phyloP scores from a whole-genome alignment of 2,797 vertebrate species.

The Rallus crepitans region DNA sequence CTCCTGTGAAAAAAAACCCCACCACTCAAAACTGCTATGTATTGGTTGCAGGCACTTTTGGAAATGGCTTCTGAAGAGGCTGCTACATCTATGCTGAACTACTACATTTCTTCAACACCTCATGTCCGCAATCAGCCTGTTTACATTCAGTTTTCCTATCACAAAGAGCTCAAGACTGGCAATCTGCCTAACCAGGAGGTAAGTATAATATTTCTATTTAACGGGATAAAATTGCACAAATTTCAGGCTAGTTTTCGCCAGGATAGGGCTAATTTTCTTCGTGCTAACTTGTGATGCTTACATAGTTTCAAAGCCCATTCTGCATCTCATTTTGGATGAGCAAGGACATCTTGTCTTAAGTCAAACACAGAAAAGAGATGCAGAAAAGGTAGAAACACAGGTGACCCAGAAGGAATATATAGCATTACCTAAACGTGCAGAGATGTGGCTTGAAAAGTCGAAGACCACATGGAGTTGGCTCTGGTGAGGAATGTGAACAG shows the following conservation, averaged over 20 bases:
- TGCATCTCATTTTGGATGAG: background rate
- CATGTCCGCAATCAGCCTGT: slow-evolving; percentile 86
- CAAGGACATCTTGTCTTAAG: background rate
- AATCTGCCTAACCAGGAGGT: slow-evolving; percentile 83
- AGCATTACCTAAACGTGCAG: background rate
- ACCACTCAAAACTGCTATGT: background rate
- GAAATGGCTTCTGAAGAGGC: slow-evolving; percentile 94
- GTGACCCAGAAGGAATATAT: background rate
- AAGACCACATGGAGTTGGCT: background rate
- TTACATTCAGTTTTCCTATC: slow-evolving; percentile 91
- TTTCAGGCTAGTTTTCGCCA: background rate
- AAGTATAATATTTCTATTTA: slow-evolving; percentile 67
- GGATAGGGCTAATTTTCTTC: background rate
- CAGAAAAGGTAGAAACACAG: background rate
- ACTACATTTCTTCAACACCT: slow-evolving; percentile 83
- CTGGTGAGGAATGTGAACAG: background rate
- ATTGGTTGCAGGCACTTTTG: slow-evolving; percentile 87
- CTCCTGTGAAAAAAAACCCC: background rate
- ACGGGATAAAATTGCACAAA: background rate
- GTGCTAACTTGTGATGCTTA: background rate
- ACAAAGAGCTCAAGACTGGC: slow-evolving; percentile 90
- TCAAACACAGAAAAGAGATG: background rate
- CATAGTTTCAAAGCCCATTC: background rate
- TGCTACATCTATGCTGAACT: slow-evolving; percentile 88
- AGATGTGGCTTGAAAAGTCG: background rate